These are phyloP conservation scores for Falco concolor DNA, from an alignment of 2,797 vertebrate genomes.

Conservation along the genomic window DNA sequence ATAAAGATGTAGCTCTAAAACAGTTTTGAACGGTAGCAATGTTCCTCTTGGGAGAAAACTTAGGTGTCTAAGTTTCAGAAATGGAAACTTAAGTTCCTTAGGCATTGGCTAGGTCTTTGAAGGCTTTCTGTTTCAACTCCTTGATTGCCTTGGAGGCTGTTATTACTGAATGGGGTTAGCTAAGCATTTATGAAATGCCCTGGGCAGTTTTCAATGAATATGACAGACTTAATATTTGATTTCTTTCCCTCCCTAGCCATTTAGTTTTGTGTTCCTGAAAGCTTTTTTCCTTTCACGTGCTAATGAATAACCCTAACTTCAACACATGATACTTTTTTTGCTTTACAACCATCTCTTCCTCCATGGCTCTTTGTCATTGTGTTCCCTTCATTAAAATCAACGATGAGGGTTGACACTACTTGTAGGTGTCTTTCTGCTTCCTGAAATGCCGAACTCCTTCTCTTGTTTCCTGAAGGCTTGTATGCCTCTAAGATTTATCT, in stretches of 20 bases:
- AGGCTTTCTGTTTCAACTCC: neutral
- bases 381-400: neutral
- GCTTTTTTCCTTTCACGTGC: neutral
- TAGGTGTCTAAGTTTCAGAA: neutral
- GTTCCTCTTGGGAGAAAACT: neutral
- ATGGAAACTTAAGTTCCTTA: neutral
- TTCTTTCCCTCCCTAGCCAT: neutral
- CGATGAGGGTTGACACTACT: neutral
- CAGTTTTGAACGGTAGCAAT: neutral
- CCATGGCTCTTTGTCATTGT: neutral
- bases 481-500: neutral
- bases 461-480: neutral
- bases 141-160: neutral
- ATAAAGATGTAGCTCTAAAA: neutral
- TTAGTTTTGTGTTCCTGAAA: neutral
- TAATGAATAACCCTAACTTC: neutral
- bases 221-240: neutral
- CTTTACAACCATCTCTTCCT: neutral
- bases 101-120: neutral
- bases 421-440: neutral
- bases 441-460: neutral
- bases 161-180: neutral
- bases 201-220: neutral
- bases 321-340: neutral
- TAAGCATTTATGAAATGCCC: neutral